phyloP scores from a whole-genome alignment of 2,888 invertebrate species.

The Cactoblastis cactorum region DNA sequence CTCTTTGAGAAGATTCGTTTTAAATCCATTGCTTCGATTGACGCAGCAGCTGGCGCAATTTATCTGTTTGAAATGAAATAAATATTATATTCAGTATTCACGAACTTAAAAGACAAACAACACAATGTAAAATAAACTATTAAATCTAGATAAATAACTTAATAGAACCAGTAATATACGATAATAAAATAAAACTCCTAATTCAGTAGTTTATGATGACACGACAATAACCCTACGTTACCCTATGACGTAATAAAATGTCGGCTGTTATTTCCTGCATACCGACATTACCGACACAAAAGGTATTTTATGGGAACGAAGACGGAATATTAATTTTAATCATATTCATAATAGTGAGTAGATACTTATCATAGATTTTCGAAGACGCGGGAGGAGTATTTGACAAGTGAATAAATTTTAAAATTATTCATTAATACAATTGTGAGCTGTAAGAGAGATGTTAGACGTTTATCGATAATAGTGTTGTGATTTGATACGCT shows the following conservation, averaged over 20 bases:
- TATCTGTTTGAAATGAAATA: too few species aligned
- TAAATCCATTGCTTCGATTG: too few species aligned
- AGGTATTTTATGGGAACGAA: slow-evolving; percentile 12
- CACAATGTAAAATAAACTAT: background rate
- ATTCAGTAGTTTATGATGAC: slow-evolving; percentile 8
- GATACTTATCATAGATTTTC: background rate
- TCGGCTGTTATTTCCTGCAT: slow-evolving; percentile 13
- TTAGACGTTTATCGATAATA: too few species aligned
- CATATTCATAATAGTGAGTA: slow-evolving; percentile 2
- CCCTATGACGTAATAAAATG: slow-evolving; percentile 11
- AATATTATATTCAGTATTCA: background rate
- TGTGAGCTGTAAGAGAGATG: too few species aligned
- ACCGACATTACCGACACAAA: slow-evolving; percentile 11
- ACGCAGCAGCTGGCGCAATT: too few species aligned
- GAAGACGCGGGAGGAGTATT: background rate
- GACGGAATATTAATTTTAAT: slow-evolving; percentile 12
- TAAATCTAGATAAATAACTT: slow-evolving; percentile 7
- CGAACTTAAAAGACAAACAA: background rate
- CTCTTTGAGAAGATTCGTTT: too few species aligned
- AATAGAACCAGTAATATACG: slow-evolving; percentile 6
- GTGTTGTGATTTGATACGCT: too few species aligned
- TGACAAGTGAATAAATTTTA: too few species aligned
- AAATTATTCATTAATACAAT: too few species aligned
- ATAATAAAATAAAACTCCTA: background rate
- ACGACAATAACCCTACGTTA: slow-evolving; percentile 1